Base-by-base conservation (phyloP, 1,140 invertebrate genomes). In the Schmidtea mediterranea region DNA sequence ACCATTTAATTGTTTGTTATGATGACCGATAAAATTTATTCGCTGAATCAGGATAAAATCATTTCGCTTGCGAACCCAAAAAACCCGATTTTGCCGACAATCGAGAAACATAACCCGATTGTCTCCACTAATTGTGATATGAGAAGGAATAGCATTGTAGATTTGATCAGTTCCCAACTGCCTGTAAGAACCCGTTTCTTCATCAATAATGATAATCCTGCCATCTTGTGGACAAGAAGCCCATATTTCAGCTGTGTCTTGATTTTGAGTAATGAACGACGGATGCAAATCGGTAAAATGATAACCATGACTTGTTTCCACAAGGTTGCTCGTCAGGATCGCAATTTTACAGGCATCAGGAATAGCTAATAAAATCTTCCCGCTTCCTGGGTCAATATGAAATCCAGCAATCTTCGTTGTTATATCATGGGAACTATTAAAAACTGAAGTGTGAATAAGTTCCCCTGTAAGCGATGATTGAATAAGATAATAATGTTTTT, bases 11-110 rank as follows among this genome's bases (percentile, higher is more conserved):
- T 32, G 26, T 32, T 32, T 32, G 10, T 32, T 32, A 32, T 32
- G 26, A 32, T 32, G 26, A 6, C 26, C 26, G 26, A 41, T 19
- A 23, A 41, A 41, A 3, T 3, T 23, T 5, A 41, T 19, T 19
- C 40, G 40, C 40, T 41, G 40, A 19, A 41, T 23, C 18, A 41
- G 12, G 12, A 41, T 41, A 23, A 41, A 41, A 19, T 41, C 40
- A 23, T 23, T 41, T 3, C 40, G 40, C 12, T 23, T 19, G 12
- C 18, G 18, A 23, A 41, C 22, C 40, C 40, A 41, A 12, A 41
- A 41, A 19, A 41, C 40, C 40, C 40, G 40, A 19, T 41, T 19
- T 10, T 23, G 40, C 40, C 12, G 40, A 23, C 3, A 19, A 23
- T 41, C 40, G 12, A 23, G 18, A 23, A 41, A 41, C 18, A 41